These are phyloP conservation scores for Carpatolechia fugitivella DNA, from an alignment of 2,888 invertebrate genomes.

Conservation along the genomic window DNA sequence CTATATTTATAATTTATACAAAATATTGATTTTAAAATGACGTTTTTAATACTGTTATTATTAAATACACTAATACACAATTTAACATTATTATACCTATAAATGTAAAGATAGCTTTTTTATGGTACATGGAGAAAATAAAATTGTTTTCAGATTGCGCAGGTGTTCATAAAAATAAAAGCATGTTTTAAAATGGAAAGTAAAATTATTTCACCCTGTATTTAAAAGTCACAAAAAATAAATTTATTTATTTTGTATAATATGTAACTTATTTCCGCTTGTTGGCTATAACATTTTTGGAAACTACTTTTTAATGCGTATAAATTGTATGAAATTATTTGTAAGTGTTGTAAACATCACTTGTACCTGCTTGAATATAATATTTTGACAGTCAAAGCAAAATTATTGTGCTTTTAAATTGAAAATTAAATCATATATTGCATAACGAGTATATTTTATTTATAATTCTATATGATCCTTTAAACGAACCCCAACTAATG, in stretches of 20 bases:
- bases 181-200: too few relatives aligned
- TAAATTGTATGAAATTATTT: conserved; percentile 42
- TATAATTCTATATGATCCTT: conserved; percentile 2
- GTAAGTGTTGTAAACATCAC: conserved; percentile 73
- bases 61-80: conserved; percentile 11
- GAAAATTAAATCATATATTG: conserved; percentile 76
- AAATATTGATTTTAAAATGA: conserved; percentile 26
- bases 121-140: neutral
- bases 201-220: neutral
- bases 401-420: conserved; percentile 77
- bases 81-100: neutral
- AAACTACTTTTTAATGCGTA: conserved; percentile 8
- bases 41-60: conserved; percentile 33
- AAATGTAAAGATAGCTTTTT: neutral
- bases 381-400: conserved; percentile 78
- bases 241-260: conserved; percentile 28
- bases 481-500: too few relatives aligned
- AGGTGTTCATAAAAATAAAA: too few relatives aligned
- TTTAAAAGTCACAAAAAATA: conserved; percentile 48
- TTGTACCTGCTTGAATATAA: conserved; percentile 76
- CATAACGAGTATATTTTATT: conserved; percentile 49
- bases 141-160: too few relatives aligned
- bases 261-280: conserved; percentile 7
- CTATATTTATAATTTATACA: conserved; percentile 49
- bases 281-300: conserved; percentile 12